Base-by-base conservation (phyloP, 2,113 vertebrate genomes). In the Phalacrocorax carbo region DNA sequence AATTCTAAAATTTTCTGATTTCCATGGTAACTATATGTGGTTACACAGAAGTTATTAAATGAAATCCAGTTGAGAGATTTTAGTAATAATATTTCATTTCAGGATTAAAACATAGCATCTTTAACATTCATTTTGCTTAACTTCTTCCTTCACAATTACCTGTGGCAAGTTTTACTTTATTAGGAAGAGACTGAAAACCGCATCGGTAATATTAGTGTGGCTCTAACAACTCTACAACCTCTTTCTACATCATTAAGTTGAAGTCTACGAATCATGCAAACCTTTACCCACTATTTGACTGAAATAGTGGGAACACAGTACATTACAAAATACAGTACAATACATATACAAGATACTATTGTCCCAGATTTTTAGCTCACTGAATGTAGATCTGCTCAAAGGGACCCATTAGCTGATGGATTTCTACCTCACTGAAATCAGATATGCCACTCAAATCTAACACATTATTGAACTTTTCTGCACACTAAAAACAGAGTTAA, bases 401-500 rank as follows among this genome's bases (percentile, higher is more conserved):
- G 84, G 34, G 95, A 94, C 90, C 81, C 82, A 12, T 85, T 76
- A 69, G 52, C 32, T 87, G 38, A 27, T 89, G 90, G 42, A 54
- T 92, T 91, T 84, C 62, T 82, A 32, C 44, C 69, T 93, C 65
- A 29, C 78, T 84, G 93, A 94, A 97, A 86, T 93, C 49, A 86
- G 90, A 93, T 80, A 30, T 73, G 88, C 73, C 78, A 52, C 75
- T 95, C 78, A 94, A 70, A 93, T 94, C 40, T 25, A 94, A 69
- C 18, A 79, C 32, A 32, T 96, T 93, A 15, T 2, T 86, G 62
- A 93, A 81, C 62, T 94, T 91, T 93, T 58, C 86, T 81, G 46
- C 58, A 49, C 52, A 20, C 57, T 79, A n/a, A 90, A 96, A 95
- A 26, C 60, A 88, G 82, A 96, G 96, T 97, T 97, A 91, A 96